These are phyloP conservation scores for Bradypodion ventrale DNA, from an alignment of 2,797 vertebrate genomes.

Conservation along the genomic window DNA sequence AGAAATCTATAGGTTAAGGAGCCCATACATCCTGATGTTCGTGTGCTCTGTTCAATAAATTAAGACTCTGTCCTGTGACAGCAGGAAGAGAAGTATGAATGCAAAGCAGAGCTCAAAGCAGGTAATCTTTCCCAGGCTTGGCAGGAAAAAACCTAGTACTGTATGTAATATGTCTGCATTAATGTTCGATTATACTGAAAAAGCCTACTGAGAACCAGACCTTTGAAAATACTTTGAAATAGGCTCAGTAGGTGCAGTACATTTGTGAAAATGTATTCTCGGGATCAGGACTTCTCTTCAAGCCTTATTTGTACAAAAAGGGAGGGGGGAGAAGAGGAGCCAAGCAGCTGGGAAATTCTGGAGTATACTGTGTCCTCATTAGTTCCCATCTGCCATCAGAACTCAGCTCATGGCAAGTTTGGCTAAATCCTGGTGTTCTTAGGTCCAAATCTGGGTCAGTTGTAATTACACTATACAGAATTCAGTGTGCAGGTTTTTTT, in stretches of 20 bases:
- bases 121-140: not conserved
- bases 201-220: slow-evolving; percentile 57
- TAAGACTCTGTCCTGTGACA: slow-evolving; percentile 27
- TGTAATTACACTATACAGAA: slow-evolving; percentile 83
- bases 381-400: slow-evolving; percentile 83
- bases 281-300: slow-evolving; percentile 80
- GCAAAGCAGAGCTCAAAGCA: slow-evolving; percentile 25
- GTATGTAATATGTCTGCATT: slow-evolving; percentile 17
- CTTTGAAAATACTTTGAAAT: slow-evolving; percentile 67
- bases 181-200: slow-evolving; percentile 39
- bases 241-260: slow-evolving; percentile 72
- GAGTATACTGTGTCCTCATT: slow-evolving; percentile 82
- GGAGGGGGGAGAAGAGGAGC: slow-evolving; percentile 52
- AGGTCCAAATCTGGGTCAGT: slow-evolving; percentile 84
- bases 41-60: slow-evolving; percentile 31
- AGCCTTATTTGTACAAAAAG: slow-evolving; percentile 82
- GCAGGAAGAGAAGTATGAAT: not conserved
- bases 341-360: slow-evolving; percentile 85
- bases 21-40: slow-evolving; percentile 45
- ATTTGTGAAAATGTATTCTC: slow-evolving; percentile 78
- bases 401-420: slow-evolving; percentile 83
- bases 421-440: slow-evolving; percentile 81
- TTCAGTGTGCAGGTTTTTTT: slow-evolving; percentile 78
- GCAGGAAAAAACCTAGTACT: slow-evolving; percentile 18
- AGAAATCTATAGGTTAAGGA: slow-evolving; percentile 63